Percentiles rank a stretch among this genome's conserved stretches.
Evolutionary conservation across 1,140 invertebrate species (phyloP).

Genomic region (Drosophila subobscura): DNA sequence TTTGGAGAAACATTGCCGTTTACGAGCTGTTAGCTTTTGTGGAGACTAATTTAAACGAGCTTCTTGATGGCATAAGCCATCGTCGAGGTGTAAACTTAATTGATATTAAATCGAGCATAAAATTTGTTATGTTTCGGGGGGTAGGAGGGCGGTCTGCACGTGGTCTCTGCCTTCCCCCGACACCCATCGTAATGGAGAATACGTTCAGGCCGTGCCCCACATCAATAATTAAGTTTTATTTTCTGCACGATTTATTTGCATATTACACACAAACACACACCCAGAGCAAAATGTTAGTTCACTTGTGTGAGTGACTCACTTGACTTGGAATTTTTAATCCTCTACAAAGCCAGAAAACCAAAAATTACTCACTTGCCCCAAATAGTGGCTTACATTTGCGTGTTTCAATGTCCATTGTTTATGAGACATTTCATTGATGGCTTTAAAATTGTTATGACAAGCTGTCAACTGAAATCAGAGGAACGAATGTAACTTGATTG

Average conservation of each 20-base stretch:
- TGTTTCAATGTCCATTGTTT: conserved; percentile 38
- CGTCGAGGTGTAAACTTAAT: conserved; percentile 52
- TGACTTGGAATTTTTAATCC: conserved; percentile 7
- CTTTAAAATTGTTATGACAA: conserved; percentile 75
- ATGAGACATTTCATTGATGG: conserved; percentile 48
- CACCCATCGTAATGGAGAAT: conserved; percentile 44
- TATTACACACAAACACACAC: conserved; percentile 33
- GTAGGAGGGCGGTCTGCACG: conserved; percentile 35
- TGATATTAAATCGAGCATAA: conserved; percentile 53
- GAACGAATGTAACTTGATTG: conserved; percentile 26
- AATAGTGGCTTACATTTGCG: conserved; percentile 51
- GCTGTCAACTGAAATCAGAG: conserved; percentile 39
- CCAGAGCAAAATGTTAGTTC: conserved; percentile 52
- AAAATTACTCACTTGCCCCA: conserved; percentile 64
- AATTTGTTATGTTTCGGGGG: conserved; percentile 1
- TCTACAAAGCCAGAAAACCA: conserved; percentile 1
- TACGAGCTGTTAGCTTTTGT: conserved; percentile 27
- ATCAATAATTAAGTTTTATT: conserved; percentile 43
- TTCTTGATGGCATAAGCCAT: conserved; percentile 13
- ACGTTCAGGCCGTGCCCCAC: conserved; percentile 45
- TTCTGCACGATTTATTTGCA: conserved; percentile 50
- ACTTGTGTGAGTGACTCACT: conserved; percentile 30
- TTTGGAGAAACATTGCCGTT: conserved; percentile 25
- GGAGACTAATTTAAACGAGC: conserved; percentile 42
- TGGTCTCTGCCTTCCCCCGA: conserved; percentile 34